phyloP scores from a whole-genome alignment of 2,797 vertebrate species.

The Chelonia mydas region DNA sequence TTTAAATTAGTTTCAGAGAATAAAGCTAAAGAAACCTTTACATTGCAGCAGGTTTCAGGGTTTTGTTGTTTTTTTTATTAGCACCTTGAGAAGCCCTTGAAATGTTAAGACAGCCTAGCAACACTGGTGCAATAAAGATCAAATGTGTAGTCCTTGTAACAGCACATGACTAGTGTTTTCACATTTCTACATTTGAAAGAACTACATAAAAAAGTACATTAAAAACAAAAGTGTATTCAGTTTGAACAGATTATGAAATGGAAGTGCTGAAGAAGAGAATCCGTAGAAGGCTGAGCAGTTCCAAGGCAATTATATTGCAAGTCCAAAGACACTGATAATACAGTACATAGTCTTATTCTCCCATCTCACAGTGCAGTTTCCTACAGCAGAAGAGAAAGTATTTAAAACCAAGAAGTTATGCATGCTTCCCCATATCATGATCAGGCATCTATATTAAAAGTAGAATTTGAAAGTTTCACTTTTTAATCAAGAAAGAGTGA shows the following conservation, averaged over 20 bases:
- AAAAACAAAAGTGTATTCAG: slow-evolving; percentile 60
- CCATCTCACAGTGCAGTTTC: slow-evolving; percentile 94
- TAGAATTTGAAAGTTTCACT: background rate
- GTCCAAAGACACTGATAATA: slow-evolving; percentile 93
- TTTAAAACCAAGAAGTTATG: background rate
- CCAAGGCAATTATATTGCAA: slow-evolving; percentile 85
- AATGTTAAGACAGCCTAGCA: slow-evolving; percentile 70
- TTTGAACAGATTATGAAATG: slow-evolving; percentile 24
- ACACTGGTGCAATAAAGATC: background rate
- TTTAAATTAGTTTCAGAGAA: slow-evolving; percentile 66
- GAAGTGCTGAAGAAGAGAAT: slow-evolving; percentile 25
- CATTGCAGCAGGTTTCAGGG: slow-evolving; percentile 67
- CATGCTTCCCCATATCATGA: background rate
- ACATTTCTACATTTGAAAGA: slow-evolving; percentile 35
- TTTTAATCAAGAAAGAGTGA: background rate
- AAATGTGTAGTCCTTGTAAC: slow-evolving; percentile 21
- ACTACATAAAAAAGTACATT: slow-evolving; percentile 44
- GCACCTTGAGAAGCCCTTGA: slow-evolving; percentile 79
- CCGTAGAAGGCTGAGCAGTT: background rate
- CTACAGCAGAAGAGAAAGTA: slow-evolving; percentile 74
- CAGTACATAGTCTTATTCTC: slow-evolving; percentile 98
- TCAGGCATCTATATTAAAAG: background rate
- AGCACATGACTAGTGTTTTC: slow-evolving; percentile 13
- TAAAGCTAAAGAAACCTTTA: slow-evolving; percentile 67
- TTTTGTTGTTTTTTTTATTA: slow-evolving; percentile 26